Conservation (phyloP, 1,140 invertebrate genomes). For the Saccostrea cuccullata region DNA sequence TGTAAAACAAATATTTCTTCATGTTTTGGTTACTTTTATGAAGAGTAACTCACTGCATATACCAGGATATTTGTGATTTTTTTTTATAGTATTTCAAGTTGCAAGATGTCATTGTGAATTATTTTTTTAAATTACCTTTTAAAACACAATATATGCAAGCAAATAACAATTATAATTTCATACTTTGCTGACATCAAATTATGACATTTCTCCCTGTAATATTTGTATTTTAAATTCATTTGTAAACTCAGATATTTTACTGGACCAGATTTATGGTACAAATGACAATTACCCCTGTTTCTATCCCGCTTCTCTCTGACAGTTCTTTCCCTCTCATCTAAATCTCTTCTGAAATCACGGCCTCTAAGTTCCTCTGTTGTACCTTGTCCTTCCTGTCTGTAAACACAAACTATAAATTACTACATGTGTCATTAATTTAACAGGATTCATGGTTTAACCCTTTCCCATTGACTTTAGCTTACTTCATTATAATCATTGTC, state of each 20-base stretch:
- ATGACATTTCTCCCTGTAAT: too few species aligned
- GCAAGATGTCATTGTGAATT: not conserved
- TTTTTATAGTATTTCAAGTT: not conserved
- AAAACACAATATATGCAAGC: too few species aligned
- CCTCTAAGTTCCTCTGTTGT: conserved; percentile 92
- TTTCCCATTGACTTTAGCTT: too few species aligned
- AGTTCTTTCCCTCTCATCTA: conserved; percentile 92
- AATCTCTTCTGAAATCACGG: conserved; percentile 95
- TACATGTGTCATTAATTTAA: too few species aligned
- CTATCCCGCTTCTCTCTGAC: conserved; percentile 76
- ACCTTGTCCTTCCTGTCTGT: conserved; percentile 96
- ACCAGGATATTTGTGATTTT: not conserved
- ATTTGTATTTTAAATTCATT: too few species aligned
- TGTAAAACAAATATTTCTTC: conserved; percentile 50
- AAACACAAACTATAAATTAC: conserved; percentile 42
- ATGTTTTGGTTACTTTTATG: not conserved
- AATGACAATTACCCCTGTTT: conserved; percentile 62
- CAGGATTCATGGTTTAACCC: too few species aligned
- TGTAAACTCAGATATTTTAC: too few species aligned
- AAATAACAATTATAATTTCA: too few species aligned
- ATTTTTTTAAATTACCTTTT: too few species aligned
- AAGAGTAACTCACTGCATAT: not conserved
- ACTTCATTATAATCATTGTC: too few species aligned
- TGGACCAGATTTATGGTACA: too few species aligned
- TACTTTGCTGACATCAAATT: too few species aligned